Percentiles rank a stretch among this genome's conserved stretches.
Evolutionary conservation across 2,113 vertebrate genomes (phyloP).

Genomic region (Paratilapia polleni): DNA sequence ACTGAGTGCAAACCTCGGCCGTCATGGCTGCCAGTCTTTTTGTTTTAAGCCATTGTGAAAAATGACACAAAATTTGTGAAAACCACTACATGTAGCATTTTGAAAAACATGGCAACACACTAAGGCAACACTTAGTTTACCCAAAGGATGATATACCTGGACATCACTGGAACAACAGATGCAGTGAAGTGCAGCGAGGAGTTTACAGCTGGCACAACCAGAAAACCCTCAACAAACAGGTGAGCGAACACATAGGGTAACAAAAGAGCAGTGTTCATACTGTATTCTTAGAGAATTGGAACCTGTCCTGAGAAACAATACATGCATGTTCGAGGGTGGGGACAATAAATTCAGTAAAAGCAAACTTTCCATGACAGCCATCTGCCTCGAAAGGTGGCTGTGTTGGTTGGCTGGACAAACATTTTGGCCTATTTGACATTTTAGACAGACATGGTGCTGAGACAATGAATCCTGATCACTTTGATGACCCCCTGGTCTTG

Average conservation of each 20-base stretch:
- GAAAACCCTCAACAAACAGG: neutral
- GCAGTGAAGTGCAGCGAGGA: neutral
- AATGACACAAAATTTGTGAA: slow-evolving; percentile 11
- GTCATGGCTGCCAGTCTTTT: neutral
- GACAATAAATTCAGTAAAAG: neutral
- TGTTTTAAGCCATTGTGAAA: neutral
- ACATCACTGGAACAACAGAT: slow-evolving; percentile 25
- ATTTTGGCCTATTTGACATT: neutral
- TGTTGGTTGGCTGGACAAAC: neutral
- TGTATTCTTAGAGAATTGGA: neutral
- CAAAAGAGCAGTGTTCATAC: neutral
- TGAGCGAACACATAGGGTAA: neutral
- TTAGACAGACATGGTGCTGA: neutral
- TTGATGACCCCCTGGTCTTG: neutral
- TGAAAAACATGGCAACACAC: slow-evolving; percentile 33
- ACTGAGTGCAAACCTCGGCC: neutral
- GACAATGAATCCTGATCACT: neutral
- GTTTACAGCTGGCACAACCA: neutral
- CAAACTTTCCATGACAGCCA: neutral
- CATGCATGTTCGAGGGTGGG: neutral
- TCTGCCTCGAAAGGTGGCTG: neutral
- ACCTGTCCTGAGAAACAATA: neutral
- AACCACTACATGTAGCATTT: slow-evolving; percentile 19
- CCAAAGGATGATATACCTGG: neutral
- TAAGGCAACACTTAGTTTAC: neutral